phyloP scores from a whole-genome alignment of 2,797 vertebrate species.

The Fistularia tabacaria region DNA sequence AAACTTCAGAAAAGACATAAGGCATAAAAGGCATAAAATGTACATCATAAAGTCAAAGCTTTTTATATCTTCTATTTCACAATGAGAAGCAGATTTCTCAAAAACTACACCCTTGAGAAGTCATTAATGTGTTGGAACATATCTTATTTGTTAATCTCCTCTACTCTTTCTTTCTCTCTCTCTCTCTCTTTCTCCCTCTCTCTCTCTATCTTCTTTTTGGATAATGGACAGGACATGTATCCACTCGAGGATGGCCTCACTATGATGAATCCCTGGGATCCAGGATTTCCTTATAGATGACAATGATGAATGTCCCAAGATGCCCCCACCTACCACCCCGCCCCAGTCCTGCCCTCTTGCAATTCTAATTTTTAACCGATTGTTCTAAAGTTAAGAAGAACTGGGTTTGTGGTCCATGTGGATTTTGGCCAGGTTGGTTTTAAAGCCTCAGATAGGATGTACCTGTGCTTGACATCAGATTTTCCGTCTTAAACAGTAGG shows the following conservation, averaged over 20 bases:
- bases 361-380: constrained; percentile 52
- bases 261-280: constrained; percentile 10
- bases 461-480: constrained; percentile 2
- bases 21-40: too few relatives aligned
- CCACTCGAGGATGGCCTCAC: constrained; percentile 31
- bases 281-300: constrained; percentile 56
- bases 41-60: too few relatives aligned
- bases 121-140: too few relatives aligned
- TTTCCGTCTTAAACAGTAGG: too few relatives aligned
- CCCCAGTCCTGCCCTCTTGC: constrained; percentile 12
- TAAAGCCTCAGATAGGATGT: constrained; percentile 16
- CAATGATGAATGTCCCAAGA: constrained; percentile 69
- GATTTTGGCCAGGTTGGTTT: constrained; percentile 39
- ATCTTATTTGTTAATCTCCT: too few relatives aligned
- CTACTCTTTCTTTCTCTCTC: not conserved
- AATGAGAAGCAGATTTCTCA: too few relatives aligned
- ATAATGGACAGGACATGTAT: constrained; percentile 27
- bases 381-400: constrained; percentile 64
- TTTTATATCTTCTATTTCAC: too few relatives aligned
- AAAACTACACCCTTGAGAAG: too few relatives aligned
- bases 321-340: not conserved
- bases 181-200: not conserved
- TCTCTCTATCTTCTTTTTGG: not conserved
- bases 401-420: constrained; percentile 67
- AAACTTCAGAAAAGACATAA: too few relatives aligned